Conservation (phyloP, 2,113 vertebrate species). For the Otis tarda region DNA sequence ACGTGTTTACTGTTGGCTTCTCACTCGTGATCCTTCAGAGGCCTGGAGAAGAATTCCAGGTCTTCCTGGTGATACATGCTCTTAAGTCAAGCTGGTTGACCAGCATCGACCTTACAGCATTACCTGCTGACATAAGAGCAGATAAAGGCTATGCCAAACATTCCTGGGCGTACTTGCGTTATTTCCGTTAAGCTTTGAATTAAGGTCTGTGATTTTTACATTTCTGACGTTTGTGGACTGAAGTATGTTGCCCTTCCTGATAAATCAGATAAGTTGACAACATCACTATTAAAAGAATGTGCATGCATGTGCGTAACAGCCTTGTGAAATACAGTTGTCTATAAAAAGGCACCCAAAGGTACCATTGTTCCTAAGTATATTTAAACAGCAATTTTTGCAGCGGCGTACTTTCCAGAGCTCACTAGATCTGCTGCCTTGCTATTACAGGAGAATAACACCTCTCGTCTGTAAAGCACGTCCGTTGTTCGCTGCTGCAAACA, state of each 20-base stretch:
- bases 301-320: neutral
- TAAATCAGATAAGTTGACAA: neutral
- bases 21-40: neutral
- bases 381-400: neutral
- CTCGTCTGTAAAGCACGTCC: fast-evolving
- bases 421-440: neutral
- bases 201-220: neutral
- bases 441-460: neutral
- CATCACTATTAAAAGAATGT: too few relatives aligned
- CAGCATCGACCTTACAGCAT: neutral
- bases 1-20: neutral
- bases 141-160: neutral
- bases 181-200: neutral
- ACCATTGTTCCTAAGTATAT: neutral
- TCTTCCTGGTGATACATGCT: neutral
- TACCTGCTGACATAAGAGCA: neutral
- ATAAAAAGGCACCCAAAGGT: neutral
- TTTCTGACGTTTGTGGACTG: neutral
- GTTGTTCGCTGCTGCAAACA: neutral
- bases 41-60: neutral
- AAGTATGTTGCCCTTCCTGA: neutral
- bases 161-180: neutral
- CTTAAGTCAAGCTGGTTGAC: neutral
- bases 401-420: neutral
- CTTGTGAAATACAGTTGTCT: neutral